Evolutionary conservation across 2,888 invertebrate species (phyloP).

Genomic region (Drosophila testacea): DNA sequence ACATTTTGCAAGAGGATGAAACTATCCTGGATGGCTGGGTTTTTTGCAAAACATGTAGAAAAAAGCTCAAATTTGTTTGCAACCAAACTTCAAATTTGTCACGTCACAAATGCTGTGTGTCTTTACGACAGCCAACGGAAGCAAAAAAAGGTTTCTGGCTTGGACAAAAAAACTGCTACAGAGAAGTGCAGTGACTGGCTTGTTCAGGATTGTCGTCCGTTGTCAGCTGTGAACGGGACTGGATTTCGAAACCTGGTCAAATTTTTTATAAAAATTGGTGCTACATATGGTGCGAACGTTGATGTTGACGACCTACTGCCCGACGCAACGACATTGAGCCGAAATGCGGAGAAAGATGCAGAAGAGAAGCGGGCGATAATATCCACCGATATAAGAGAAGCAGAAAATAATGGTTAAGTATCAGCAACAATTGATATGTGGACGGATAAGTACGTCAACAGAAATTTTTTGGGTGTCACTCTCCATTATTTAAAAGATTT

Average conservation of each 20-base stretch:
- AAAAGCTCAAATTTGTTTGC: background rate
- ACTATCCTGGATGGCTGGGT: background rate
- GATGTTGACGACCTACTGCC: too few relatives aligned
- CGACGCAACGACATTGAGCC: too few relatives aligned
- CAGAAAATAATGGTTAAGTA: background rate
- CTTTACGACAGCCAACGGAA: background rate
- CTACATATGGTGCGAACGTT: too few relatives aligned
- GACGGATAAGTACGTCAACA: background rate
- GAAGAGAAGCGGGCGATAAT: too few relatives aligned
- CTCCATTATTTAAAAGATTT: background rate
- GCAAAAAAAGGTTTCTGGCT: background rate
- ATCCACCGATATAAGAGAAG: too few relatives aligned
- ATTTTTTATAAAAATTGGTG: too few relatives aligned
- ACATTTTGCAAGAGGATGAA: background rate
- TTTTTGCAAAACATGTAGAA: background rate
- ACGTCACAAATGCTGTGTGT: background rate
- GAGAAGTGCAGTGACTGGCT: background rate
- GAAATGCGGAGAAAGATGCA: too few relatives aligned
- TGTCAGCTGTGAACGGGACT: background rate
- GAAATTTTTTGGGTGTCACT: background rate
- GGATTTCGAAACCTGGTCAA: background rate
- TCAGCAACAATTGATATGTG: background rate
- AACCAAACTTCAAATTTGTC: background rate
- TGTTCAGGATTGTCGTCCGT: background rate
- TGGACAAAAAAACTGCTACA: background rate